phyloP scores from a whole-genome alignment of 2,888 invertebrate genomes.

The Lasius platythorax region DNA sequence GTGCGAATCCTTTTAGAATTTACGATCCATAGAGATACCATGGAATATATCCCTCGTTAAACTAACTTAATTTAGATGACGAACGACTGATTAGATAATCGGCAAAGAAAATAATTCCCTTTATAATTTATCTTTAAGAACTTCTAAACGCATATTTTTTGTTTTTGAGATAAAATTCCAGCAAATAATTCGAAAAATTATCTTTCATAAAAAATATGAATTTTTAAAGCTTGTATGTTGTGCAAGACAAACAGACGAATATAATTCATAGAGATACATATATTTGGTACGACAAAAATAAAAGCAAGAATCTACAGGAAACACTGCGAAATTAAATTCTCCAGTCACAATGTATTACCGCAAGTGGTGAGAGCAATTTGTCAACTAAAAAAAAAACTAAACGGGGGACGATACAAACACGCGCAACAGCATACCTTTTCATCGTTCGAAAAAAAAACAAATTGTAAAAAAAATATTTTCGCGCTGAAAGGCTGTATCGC shows the following conservation, averaged over 20 bases:
- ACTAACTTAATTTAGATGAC: not conserved
- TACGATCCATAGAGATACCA: not conserved
- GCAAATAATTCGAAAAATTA: not conserved
- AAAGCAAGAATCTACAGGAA: not conserved
- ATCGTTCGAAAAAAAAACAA: not conserved
- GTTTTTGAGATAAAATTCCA: not conserved
- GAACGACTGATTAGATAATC: not conserved
- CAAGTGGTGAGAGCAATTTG: conserved; percentile 7
- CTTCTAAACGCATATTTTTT: not conserved
- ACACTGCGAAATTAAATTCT: conserved; percentile 13
- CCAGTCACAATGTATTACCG: not conserved
- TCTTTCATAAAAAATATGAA: not conserved
- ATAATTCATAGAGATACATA: not conserved
- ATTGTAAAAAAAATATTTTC: not conserved
- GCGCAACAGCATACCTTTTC: not conserved
- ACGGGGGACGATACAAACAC: not conserved
- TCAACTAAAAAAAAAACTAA: not conserved
- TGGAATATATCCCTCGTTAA: not conserved
- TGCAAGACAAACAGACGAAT: not conserved
- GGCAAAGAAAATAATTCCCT: not conserved
- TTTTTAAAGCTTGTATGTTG: not conserved
- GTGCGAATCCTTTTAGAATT: conserved; percentile 19
- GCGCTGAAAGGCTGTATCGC: not conserved
- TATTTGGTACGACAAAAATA: not conserved
- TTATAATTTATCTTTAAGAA: conserved; percentile 11